Evolutionary conservation across 1,140 invertebrate genomes (phyloP).

Genomic region (Pseudomyrmex concolor): DNA sequence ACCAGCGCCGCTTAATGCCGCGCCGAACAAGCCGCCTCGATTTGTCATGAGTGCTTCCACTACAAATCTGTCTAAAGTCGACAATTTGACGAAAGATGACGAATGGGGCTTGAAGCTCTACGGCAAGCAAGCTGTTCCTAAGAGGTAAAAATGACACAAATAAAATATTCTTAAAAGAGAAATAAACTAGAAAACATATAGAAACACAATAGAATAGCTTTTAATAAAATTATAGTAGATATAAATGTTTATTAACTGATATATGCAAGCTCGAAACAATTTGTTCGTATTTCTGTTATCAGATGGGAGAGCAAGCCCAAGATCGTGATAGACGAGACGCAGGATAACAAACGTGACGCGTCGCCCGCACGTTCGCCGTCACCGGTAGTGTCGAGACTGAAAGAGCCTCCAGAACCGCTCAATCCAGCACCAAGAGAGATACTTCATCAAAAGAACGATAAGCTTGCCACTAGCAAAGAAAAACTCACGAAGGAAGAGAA

Average conservation of each 20-base stretch:
- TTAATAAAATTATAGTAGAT: not conserved
- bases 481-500: conserved; percentile 70
- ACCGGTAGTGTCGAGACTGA: conserved; percentile 64
- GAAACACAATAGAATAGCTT: not conserved
- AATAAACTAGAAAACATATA: not conserved
- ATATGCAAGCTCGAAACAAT: not conserved
- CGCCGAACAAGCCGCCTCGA: conserved; percentile 86
- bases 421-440: conserved; percentile 67
- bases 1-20: conserved; percentile 77
- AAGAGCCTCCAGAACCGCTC: conserved; percentile 77
- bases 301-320: conserved; percentile 82
- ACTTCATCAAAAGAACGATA: conserved; percentile 71
- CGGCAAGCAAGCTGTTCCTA: conserved; percentile 85
- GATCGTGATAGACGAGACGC: conserved; percentile 79
- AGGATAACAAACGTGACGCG: conserved; percentile 69
- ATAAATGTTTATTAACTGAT: conserved; percentile 5
- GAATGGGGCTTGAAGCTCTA: conserved; percentile 94
- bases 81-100: conserved; percentile 86
- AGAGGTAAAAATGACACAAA: conserved; percentile 74
- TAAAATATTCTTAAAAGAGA: not conserved
- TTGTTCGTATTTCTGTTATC: not conserved
- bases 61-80: conserved; percentile 79
- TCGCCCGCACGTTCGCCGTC: conserved; percentile 75
- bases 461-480: conserved; percentile 62
- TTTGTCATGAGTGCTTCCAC: conserved; percentile 82